Evolutionary conservation across 1,140 invertebrate genomes (phyloP).

Genomic region (Physella acuta): DNA sequence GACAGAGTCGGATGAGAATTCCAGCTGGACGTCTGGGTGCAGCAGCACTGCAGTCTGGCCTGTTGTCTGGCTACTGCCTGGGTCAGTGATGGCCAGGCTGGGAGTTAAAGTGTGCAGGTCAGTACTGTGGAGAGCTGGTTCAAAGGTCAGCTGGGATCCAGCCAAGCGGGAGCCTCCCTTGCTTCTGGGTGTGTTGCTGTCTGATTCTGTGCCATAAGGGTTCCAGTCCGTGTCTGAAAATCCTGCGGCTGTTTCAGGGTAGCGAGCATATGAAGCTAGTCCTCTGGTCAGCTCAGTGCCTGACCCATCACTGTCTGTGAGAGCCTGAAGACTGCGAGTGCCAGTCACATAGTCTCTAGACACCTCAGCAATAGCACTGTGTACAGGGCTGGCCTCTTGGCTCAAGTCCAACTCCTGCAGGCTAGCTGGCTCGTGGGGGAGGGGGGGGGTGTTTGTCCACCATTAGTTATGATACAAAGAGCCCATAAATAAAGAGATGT

Average conservation of each 20-base stretch:
- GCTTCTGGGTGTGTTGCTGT: conserved; percentile 33
- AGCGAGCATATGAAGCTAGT: conserved; percentile 21
- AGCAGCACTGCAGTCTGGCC: background rate
- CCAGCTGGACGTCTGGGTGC: background rate
- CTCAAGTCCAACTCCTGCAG: too few relatives aligned
- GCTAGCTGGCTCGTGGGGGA: too few relatives aligned
- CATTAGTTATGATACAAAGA: too few relatives aligned
- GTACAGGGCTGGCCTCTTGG: too few relatives aligned
- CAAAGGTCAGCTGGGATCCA: conserved; percentile 16
- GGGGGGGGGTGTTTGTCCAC: too few relatives aligned
- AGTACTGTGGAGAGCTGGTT: conserved; percentile 29
- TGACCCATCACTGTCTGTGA: conserved; percentile 33
- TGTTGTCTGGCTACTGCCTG: background rate
- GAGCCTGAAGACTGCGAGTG: background rate
- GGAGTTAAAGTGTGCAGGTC: conserved; percentile 2
- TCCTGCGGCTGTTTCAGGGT: conserved; percentile 33
- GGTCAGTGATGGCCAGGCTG: conserved; percentile 14
- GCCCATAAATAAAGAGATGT: too few relatives aligned
- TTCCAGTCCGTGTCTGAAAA: conserved; percentile 40
- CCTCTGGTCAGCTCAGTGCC: conserved; percentile 28
- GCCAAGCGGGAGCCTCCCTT: background rate
- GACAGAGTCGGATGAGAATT: background rate
- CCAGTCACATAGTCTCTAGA: conserved; percentile 35
- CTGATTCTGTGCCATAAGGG: conserved; percentile 36
- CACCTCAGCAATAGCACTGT: too few relatives aligned